These are phyloP conservation scores for Pelecanoides urinatrix DNA, from an alignment of 2,113 vertebrate genomes.

Conservation along the genomic window DNA sequence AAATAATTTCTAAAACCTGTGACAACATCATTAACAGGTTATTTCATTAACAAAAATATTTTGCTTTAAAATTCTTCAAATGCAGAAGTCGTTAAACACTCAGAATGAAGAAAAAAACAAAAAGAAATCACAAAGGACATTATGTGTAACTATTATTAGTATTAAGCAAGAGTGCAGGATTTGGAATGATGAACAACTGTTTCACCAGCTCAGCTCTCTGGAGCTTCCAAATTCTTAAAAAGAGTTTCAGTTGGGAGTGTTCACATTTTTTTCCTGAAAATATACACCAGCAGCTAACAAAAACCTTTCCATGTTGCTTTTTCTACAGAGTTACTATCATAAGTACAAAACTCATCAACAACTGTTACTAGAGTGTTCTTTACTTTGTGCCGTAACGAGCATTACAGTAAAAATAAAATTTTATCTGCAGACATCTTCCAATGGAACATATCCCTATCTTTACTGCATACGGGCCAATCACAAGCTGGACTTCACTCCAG, in stretches of 20 bases:
- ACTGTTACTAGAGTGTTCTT: neutral
- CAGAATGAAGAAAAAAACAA: neutral
- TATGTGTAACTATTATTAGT: neutral
- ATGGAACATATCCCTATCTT: neutral
- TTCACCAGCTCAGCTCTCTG: neutral
- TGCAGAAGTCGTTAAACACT: neutral
- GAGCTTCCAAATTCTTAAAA: neutral
- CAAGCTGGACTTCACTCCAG: neutral
- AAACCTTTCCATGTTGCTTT: neutral
- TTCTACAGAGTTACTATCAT: neutral
- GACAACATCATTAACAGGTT: neutral
- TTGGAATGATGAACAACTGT: constrained; percentile 16
- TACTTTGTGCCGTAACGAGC: neutral
- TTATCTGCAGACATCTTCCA: neutral
- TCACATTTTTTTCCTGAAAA: constrained; percentile 13
- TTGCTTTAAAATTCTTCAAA: neutral
- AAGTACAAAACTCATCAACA: neutral
- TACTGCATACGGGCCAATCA: accelerated
- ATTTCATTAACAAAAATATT: neutral
- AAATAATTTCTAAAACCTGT: neutral
- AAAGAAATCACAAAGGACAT: neutral
- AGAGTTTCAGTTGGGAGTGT: neutral
- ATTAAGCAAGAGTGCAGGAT: neutral
- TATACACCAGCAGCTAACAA: neutral
- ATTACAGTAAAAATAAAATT: neutral